Base-by-base conservation (phyloP, 2,888 invertebrate species). In the Horisme vitalbata region DNA sequence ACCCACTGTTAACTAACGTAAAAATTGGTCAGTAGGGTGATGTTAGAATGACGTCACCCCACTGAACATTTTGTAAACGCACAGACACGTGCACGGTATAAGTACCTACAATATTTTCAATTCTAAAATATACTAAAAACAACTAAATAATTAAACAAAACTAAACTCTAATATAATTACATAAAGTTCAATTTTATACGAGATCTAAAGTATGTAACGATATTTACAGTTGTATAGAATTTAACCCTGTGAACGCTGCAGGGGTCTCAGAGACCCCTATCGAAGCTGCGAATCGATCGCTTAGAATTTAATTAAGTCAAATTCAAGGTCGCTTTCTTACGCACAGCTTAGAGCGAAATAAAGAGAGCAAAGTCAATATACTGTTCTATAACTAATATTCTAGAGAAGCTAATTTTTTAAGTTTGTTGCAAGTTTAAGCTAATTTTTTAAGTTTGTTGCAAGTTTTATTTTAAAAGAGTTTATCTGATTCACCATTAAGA, bases 271-370 rank as follows among this genome's bases (percentile, higher is more conserved):
- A 61, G 75, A 68, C 79, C 81, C 70, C 66, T 76, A 74, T 72
- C 75, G 75, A 75, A 79, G 75, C 61, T 59, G 55, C 60, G 63
- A 69, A 83, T 84, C 83, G 83, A 85, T 83, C 69, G 74, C 37
- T 58, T 57, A 75, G 79, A 77, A 80, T 77, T 73, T 78, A 80
- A 85, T 86, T 82, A 81, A 75, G 78, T 72, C 77, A 71, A 69
- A 52, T 75, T 82, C 87, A 88, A 88, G 87, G 87, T 83, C 85
- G 65, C 47, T 34, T 47, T 68, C 55, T 59, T 44, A 41, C 56
- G 11, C 33, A 10, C n/a, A 6, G 32, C 23, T 43, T 48, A 43
- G 55, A 49, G 32, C n/a, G 10, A 10, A 18, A 10, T 9, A n/a
- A 18, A 18, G 4, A 18, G 18, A 18, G 1, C n/a, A n/a, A n/a